Percentiles rank a stretch among this genome's conserved stretches.
These are phyloP conservation scores for Mesoclemmys tuberculata DNA, from an alignment of 2,113 vertebrate species.

Conservation along the genomic window DNA sequence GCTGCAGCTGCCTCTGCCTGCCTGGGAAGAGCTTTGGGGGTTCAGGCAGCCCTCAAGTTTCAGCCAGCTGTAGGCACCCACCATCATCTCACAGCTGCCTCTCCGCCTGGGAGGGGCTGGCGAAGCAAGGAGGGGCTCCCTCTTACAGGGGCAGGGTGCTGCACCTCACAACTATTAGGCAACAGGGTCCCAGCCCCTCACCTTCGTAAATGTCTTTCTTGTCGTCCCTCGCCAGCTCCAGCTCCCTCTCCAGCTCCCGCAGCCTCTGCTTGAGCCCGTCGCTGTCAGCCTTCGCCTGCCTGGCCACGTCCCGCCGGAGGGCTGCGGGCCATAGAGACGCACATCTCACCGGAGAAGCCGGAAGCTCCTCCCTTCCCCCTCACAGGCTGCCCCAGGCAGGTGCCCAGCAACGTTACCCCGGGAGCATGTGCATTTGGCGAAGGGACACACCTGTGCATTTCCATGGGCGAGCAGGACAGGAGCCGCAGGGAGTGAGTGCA, in stretches of 20 bases:
- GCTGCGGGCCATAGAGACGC: slow-evolving; percentile 47
- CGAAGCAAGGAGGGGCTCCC: not conserved
- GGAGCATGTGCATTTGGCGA: not conserved
- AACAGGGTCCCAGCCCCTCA: not conserved
- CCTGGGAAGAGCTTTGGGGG: not conserved
- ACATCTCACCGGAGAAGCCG: not conserved
- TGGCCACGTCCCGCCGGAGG: slow-evolving; percentile 61
- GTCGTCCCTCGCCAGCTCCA: slow-evolving; percentile 71
- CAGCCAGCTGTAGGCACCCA: too few relatives aligned
- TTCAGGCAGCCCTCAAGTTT: not conserved
- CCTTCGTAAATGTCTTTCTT: slow-evolving; percentile 78
- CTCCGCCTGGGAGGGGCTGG: not conserved
- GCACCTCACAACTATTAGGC: not conserved
- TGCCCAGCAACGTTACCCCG: not conserved
- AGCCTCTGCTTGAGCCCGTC: slow-evolving; percentile 67
- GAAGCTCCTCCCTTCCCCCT: not conserved
- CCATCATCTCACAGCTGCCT: not conserved
- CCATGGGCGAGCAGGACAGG: not conserved
- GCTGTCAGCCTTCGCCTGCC: slow-evolving; percentile 63
- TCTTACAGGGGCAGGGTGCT: not conserved
- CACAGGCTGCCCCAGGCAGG: not conserved
- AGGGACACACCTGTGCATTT: not conserved
- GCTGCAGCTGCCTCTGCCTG: not conserved
- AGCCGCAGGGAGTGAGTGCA: not conserved
- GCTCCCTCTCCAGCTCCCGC: slow-evolving; percentile 68